phyloP scores from a whole-genome alignment of 2,797 vertebrate species.

The Sphaeramia orbicularis region DNA sequence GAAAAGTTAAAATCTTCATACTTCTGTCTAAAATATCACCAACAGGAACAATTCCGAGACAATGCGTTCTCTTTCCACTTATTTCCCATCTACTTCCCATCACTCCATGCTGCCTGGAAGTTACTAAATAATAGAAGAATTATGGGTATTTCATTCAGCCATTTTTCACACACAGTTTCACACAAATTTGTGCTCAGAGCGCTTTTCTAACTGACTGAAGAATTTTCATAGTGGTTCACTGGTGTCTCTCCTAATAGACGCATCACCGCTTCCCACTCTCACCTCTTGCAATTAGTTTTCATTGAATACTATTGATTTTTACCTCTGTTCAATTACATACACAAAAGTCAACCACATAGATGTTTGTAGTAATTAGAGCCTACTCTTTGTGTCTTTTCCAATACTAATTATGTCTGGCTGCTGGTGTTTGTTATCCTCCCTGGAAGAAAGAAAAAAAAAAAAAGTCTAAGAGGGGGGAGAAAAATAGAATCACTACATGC shows the following conservation, averaged over 20 bases:
- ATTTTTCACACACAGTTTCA: slow-evolving; percentile 86
- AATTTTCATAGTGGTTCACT: slow-evolving; percentile 64
- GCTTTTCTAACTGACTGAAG: slow-evolving; percentile 78
- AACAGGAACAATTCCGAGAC: slow-evolving; percentile 32
- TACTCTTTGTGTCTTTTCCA: slow-evolving; percentile 85
- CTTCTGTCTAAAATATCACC: slow-evolving; percentile 5
- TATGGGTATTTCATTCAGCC: slow-evolving; percentile 81
- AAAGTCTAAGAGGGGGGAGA: slow-evolving; percentile 74
- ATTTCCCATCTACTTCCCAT: slow-evolving; percentile 66
- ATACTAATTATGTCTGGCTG: slow-evolving; percentile 86
- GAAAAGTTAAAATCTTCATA: neutral
- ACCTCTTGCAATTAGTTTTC: slow-evolving; percentile 85
- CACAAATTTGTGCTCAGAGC: slow-evolving; percentile 81
- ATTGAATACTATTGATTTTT: slow-evolving; percentile 87
- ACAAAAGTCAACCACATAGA: slow-evolving; percentile 83
- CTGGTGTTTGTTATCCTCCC: slow-evolving; percentile 72
- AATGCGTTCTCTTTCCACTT: slow-evolving; percentile 38
- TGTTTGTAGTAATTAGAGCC: slow-evolving; percentile 86
- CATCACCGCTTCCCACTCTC: slow-evolving; percentile 65
- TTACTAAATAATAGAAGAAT: slow-evolving; percentile 87
- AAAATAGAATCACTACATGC: slow-evolving; percentile 82
- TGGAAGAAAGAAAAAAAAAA: slow-evolving; percentile 55
- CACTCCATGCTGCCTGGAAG: slow-evolving; percentile 64
- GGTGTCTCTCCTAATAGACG: slow-evolving; percentile 69
- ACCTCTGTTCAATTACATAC: slow-evolving; percentile 82